These are phyloP conservation scores for Heterochromis multidens DNA, from an alignment of 2,113 vertebrate genomes.

Conservation along the genomic window DNA sequence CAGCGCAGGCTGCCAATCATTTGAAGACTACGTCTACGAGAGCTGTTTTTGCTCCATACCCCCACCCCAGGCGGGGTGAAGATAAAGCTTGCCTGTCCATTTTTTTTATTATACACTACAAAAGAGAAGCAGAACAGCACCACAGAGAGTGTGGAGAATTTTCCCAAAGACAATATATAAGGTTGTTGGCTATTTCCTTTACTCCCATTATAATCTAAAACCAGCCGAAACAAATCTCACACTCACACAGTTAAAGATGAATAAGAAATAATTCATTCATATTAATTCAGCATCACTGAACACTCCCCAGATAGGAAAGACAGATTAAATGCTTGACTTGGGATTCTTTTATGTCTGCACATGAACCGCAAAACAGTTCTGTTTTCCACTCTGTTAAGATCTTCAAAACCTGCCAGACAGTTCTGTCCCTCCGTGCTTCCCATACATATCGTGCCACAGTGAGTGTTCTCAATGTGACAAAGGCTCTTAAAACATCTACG, in stretches of 20 bases:
- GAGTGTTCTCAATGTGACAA: constrained; percentile 33
- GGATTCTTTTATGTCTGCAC: constrained; percentile 39
- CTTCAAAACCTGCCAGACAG: constrained; percentile 25
- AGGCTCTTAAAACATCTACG: constrained; percentile 36
- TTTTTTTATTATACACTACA: background rate
- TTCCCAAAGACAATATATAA: background rate
- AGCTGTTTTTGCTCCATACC: background rate
- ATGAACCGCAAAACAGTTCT: constrained; percentile 10
- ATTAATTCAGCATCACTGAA: constrained; percentile 45
- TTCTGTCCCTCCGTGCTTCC: constrained; percentile 54
- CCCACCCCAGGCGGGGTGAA: background rate
- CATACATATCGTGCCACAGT: constrained; percentile 48
- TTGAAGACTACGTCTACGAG: constrained; percentile 5
- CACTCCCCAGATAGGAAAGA: constrained; percentile 15
- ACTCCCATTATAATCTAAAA: constrained; percentile 18
- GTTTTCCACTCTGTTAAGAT: constrained; percentile 22
- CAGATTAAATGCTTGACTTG: constrained; percentile 46
- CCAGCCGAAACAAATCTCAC: constrained; percentile 11
- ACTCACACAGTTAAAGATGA: constrained; percentile 15
- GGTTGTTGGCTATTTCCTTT: background rate
- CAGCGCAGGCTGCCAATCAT: constrained; percentile 48
- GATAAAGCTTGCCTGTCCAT: background rate
- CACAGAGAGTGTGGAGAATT: background rate
- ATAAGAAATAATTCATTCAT: constrained; percentile 26
- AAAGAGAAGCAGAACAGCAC: background rate